Conservation (phyloP, 1,140 invertebrate species). For the Ceratina australensis region DNA sequence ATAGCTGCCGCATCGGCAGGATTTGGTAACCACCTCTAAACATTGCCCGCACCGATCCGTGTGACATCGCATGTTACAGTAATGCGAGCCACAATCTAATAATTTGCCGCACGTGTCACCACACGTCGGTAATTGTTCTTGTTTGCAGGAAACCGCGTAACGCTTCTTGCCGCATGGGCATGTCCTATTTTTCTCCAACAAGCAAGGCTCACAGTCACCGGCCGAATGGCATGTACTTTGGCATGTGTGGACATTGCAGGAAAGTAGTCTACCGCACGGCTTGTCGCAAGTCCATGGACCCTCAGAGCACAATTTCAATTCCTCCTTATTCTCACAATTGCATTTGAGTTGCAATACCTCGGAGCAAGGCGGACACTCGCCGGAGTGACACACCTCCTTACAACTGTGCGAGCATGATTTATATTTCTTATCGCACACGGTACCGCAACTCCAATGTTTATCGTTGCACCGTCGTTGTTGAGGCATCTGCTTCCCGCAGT, state of each 20-base stretch:
- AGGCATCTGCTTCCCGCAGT: slow-evolving; percentile 84
- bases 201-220: slow-evolving; percentile 81
- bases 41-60: slow-evolving; percentile 91
- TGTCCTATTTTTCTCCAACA: slow-evolving; percentile 81
- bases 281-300: slow-evolving; percentile 88
- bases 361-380: slow-evolving; percentile 86
- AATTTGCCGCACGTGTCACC: slow-evolving; percentile 93
- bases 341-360: slow-evolving; percentile 81
- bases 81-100: slow-evolving; percentile 89
- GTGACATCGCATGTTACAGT: slow-evolving; percentile 92
- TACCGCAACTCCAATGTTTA: slow-evolving; percentile 90
- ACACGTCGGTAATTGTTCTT: slow-evolving; percentile 87
- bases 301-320: slow-evolving; percentile 71
- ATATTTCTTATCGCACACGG: slow-evolving; percentile 88
- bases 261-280: slow-evolving; percentile 87
- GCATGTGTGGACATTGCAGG: slow-evolving; percentile 87
- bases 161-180: slow-evolving; percentile 91
- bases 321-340: slow-evolving; percentile 80
- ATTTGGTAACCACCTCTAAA: slow-evolving; percentile 88
- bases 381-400: slow-evolving; percentile 87
- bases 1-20: slow-evolving; percentile 89
- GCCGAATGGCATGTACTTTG: slow-evolving; percentile 86
- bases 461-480: slow-evolving; percentile 87
- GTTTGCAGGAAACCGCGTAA: slow-evolving; percentile 84
- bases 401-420: slow-evolving; percentile 90